These are phyloP conservation scores for Dipodomys spectabilis DNA, from an alignment of 2,113 vertebrate species.

Conservation along the genomic window DNA sequence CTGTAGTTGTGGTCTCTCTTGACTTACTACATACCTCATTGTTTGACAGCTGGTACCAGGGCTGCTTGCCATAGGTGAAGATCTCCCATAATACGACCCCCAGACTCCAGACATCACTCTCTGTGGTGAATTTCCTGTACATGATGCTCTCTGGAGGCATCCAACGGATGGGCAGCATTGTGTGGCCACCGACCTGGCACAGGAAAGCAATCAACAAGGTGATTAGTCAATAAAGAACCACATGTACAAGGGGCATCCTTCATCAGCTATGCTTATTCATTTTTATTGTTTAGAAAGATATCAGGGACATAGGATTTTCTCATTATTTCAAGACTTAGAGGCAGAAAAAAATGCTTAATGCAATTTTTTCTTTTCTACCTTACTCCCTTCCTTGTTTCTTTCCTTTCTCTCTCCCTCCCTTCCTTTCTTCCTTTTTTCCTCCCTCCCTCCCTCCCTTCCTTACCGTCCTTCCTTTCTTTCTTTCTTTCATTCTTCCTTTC, in stretches of 20 bases:
- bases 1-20: not conserved
- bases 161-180: conserved; percentile 99
- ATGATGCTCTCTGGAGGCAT: conserved; percentile 99
- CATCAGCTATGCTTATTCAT: not conserved
- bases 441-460: too few relatives aligned
- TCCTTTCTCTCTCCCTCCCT: too few relatives aligned
- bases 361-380: not conserved
- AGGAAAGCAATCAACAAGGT: conserved; percentile 23
- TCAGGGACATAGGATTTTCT: not conserved
- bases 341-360: not conserved
- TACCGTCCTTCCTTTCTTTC: too few relatives aligned
- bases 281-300: not conserved
- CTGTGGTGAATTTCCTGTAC: conserved; percentile 99
- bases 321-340: not conserved
- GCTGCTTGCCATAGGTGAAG: conserved; percentile 99
- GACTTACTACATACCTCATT: conserved; percentile 92
- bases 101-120: conserved; percentile 99
- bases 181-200: conserved; percentile 96
- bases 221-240: not conserved
- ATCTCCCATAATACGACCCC: conserved; percentile 99
- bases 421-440: too few relatives aligned
- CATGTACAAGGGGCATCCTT: not conserved
- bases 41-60: conserved; percentile 99
- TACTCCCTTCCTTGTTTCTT: too few relatives aligned
- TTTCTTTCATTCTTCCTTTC: not conserved